A percentile compares a stretch with the other conserved stretches of the same genome.
These are phyloP conservation scores for Rotaria sp. DNA, from an alignment of 2,888 invertebrate genomes.

Conservation along the genomic window DNA sequence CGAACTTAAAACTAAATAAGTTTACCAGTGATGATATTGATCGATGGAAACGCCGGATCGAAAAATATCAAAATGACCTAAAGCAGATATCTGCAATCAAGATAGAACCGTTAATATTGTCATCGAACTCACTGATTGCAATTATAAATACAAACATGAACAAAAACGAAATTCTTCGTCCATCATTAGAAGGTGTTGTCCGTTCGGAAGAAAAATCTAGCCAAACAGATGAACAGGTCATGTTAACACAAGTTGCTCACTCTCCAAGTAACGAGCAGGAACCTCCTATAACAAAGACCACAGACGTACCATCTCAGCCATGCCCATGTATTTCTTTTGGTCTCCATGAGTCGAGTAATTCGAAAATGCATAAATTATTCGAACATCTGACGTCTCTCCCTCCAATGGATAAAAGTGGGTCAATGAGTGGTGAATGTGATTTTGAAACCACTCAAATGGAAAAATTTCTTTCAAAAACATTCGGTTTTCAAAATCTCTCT, in stretches of 20 bases:
- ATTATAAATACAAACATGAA: too few species aligned
- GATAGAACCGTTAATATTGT: too few species aligned
- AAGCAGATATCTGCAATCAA: not conserved
- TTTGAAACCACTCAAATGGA: not conserved
- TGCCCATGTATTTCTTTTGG: too few species aligned
- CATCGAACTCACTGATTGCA: too few species aligned
- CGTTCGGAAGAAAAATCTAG: too few species aligned
- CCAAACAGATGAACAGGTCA: too few species aligned
- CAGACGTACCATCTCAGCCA: not conserved
- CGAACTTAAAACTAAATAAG: not conserved
- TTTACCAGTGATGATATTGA: not conserved
- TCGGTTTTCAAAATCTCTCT: not conserved
- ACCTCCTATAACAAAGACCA: not conserved
- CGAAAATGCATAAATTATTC: not conserved
- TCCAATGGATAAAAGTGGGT: not conserved
- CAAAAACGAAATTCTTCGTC: too few species aligned
- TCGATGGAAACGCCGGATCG: not conserved
- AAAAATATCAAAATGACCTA: not conserved
- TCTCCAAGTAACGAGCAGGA: not conserved
- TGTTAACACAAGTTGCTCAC: too few species aligned
- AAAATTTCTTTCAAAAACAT: not conserved
- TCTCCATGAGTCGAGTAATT: fast-evolving
- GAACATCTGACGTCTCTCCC: not conserved
- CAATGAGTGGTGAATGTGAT: not conserved
- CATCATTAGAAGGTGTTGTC: too few species aligned